A percentile compares a stretch with the other conserved stretches of the same genome.
Evolutionary conservation across 2,797 vertebrate species (phyloP).

Genomic region (Catharus ustulatus): DNA sequence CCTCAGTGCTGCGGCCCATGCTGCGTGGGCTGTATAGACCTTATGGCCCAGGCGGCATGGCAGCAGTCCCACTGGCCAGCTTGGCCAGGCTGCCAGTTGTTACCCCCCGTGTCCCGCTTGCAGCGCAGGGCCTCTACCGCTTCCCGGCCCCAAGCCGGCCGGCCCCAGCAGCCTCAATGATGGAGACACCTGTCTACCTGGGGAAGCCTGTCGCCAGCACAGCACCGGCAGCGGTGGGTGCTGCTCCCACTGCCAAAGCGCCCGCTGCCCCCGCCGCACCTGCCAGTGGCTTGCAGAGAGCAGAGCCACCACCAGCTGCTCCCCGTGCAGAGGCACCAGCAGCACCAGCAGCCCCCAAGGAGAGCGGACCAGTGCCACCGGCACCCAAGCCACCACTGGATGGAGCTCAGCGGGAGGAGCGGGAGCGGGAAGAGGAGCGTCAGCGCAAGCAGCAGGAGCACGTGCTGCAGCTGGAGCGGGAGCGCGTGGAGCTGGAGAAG

Average conservation of each 20-base stretch:
- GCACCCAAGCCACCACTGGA: slow-evolving; percentile 79
- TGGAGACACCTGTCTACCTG: slow-evolving; percentile 90
- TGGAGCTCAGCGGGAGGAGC: slow-evolving; percentile 80
- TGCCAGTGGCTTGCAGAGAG: slow-evolving; percentile 14
- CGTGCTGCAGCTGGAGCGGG: slow-evolving; percentile 91
- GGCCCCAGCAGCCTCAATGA: slow-evolving; percentile 71
- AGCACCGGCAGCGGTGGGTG: background rate
- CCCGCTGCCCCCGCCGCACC: background rate
- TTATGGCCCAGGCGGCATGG: slow-evolving; percentile 83
- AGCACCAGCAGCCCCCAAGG: slow-evolving; percentile 12
- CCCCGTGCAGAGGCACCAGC: slow-evolving; percentile 41
- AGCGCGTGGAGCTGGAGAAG: slow-evolving; percentile 95
- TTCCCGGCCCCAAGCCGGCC: slow-evolving; percentile 81
- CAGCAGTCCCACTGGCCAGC: slow-evolving; percentile 91
- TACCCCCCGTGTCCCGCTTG: slow-evolving; percentile 87
- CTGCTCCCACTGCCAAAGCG: background rate
- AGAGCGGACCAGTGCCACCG: slow-evolving; percentile 73
- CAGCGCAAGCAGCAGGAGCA: slow-evolving; percentile 95
- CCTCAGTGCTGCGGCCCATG: slow-evolving; percentile 88
- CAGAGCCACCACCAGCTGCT: slow-evolving; percentile 1
- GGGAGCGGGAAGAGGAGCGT: slow-evolving; percentile 87
- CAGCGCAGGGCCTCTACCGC: slow-evolving; percentile 84
- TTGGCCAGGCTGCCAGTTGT: slow-evolving; percentile 90
- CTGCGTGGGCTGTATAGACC: slow-evolving; percentile 90
- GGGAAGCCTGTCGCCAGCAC: slow-evolving; percentile 83